Percentiles rank a stretch among this genome's conserved stretches.
Evolutionary conservation across 2,888 invertebrate species (phyloP).

Genomic region (Sussaba pulchella): DNA sequence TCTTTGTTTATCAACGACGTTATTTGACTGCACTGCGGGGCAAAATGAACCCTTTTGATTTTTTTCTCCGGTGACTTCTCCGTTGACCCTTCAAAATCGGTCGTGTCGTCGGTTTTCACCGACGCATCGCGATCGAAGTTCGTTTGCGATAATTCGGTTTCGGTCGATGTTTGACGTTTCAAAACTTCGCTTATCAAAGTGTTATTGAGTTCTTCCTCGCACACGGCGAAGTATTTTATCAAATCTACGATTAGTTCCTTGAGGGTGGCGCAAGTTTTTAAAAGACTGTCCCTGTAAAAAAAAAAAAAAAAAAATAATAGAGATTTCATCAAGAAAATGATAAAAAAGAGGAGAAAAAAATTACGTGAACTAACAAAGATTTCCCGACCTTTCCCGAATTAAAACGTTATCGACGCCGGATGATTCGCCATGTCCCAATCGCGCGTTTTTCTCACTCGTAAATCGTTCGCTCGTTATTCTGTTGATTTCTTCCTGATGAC

Average conservation of each 20-base stretch:
- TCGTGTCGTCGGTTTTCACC: slow-evolving; percentile 52
- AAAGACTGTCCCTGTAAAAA: slow-evolving; percentile 87
- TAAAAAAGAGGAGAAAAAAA: background rate
- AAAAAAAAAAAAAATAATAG: no score
- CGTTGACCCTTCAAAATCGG: slow-evolving; percentile 33
- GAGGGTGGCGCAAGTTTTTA: slow-evolving; percentile 88
- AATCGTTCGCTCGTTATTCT: slow-evolving; percentile 65
- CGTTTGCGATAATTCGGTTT: slow-evolving; percentile 68
- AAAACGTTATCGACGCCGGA: slow-evolving; percentile 74
- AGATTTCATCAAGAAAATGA: no score
- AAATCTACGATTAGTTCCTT: slow-evolving; percentile 89
- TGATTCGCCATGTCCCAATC: slow-evolving; percentile 45
- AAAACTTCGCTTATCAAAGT: slow-evolving; percentile 89
- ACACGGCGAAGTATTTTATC: slow-evolving; percentile 90
- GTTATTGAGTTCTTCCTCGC: slow-evolving; percentile 92
- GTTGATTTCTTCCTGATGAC: slow-evolving; percentile 75
- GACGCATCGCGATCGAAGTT: slow-evolving; percentile 59
- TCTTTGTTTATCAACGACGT: slow-evolving; percentile 85
- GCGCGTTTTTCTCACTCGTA: slow-evolving; percentile 37
- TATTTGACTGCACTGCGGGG: slow-evolving; percentile 88
- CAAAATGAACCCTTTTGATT: slow-evolving; percentile 88
- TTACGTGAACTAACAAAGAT: background rate
- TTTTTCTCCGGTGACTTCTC: slow-evolving; percentile 71
- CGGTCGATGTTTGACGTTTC: slow-evolving; percentile 78
- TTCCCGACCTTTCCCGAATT: slow-evolving; percentile 88